Evolutionary conservation across 1,140 invertebrate genomes (phyloP).

Genomic region (Listronotus oregonensis): DNA sequence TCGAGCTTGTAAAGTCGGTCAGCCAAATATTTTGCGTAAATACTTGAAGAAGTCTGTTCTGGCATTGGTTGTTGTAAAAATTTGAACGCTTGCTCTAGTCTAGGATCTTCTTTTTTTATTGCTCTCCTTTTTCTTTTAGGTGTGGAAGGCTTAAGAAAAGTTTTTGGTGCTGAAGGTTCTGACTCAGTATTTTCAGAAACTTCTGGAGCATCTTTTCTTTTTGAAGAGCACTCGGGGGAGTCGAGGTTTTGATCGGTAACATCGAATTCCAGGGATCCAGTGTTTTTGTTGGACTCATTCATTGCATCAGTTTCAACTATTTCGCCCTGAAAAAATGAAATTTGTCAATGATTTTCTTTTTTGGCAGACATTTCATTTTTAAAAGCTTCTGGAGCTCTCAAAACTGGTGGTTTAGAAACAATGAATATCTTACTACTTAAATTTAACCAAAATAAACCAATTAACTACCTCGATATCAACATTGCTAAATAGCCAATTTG

Average conservation of each 20-base stretch:
- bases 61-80: neutral
- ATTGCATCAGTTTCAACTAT: conserved; percentile 4
- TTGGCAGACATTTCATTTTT: neutral
- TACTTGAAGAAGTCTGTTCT: too few relatives aligned
- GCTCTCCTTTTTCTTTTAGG: neutral
- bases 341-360: neutral
- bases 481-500: too few relatives aligned
- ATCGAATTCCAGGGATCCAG: neutral
- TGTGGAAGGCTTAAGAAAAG: neutral
- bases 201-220: neutral
- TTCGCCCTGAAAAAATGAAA: neutral
- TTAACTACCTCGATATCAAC: too few relatives aligned
- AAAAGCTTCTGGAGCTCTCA: neutral
- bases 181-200: neutral
- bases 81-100: neutral
- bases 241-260: neutral
- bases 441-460: neutral
- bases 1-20: too few relatives aligned
- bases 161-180: too few relatives aligned
- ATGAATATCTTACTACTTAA: neutral
- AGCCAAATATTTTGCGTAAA: too few relatives aligned
- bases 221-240: neutral
- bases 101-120: neutral
- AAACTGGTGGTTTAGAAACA: conserved; percentile 2
- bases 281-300: neutral